Evolutionary conservation across 2,888 invertebrate species (phyloP).

Genomic region (Amiota communis): DNA sequence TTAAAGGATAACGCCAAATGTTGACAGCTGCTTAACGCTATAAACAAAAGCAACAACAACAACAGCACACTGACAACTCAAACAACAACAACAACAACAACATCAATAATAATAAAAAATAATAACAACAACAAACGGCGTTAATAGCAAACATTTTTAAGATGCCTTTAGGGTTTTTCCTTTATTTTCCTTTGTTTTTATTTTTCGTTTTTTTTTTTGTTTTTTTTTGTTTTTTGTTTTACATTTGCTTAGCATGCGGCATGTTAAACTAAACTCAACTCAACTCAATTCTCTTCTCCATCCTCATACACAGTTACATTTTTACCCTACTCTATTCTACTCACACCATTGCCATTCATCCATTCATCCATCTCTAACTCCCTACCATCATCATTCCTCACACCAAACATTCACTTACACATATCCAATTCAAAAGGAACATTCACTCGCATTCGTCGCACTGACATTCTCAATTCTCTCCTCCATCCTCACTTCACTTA

Average conservation of each 20-base stretch:
- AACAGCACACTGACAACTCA: not conserved
- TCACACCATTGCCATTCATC: too few species aligned
- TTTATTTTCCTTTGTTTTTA: not conserved
- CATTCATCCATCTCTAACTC: too few species aligned
- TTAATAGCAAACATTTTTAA: conserved; percentile 5
- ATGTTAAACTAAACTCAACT: not conserved
- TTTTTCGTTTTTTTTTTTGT: not conserved
- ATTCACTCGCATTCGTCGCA: too few species aligned
- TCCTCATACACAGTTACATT: too few species aligned
- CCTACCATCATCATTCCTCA: too few species aligned
- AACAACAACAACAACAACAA: not conserved
- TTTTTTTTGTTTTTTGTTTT: not conserved
- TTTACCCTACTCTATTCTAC: too few species aligned
- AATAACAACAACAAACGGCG: not conserved
- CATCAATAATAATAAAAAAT: not conserved
- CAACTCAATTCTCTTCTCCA: too few species aligned
- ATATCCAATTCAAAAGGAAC: too few species aligned
- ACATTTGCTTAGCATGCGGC: conserved; percentile 4
- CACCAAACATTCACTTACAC: too few species aligned
- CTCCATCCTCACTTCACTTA: not conserved
- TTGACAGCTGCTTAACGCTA: conserved; percentile 17
- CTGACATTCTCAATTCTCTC: not conserved
- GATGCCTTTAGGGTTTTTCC: not conserved
- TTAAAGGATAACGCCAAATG: not conserved
- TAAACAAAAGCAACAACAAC: not conserved